Conservation (phyloP, 2,113 vertebrate species). For the Copsychus sechellarum region DNA sequence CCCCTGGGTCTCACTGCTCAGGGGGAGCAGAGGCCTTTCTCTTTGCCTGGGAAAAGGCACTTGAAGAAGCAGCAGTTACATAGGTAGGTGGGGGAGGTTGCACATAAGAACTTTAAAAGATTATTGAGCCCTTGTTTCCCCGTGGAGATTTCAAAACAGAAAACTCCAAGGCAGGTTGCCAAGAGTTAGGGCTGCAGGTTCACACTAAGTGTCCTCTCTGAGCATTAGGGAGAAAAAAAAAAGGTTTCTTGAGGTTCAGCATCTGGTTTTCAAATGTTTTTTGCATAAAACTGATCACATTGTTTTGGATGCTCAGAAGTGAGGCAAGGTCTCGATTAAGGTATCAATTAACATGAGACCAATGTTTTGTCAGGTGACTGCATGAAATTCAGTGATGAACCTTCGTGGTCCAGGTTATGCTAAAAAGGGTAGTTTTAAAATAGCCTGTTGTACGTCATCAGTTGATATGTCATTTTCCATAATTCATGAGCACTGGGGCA, state of each 20-base stretch:
- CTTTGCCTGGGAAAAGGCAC: background rate
- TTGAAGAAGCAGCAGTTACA: background rate
- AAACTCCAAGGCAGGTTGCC: background rate
- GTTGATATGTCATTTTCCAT: slow-evolving; percentile 58
- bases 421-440: slow-evolving; percentile 27
- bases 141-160: background rate
- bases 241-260: background rate
- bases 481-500: slow-evolving; percentile 56
- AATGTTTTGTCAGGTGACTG: background rate
- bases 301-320: background rate
- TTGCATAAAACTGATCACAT: background rate
- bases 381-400: background rate
- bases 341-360: background rate
- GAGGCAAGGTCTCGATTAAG: background rate
- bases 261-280: background rate
- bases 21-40: background rate
- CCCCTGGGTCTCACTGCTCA: background rate
- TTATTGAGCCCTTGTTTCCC: background rate
- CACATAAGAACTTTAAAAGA: background rate
- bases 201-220: background rate
- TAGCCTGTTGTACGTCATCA: slow-evolving; percentile 18
- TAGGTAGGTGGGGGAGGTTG: background rate
- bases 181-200: background rate
- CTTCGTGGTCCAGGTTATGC: background rate
- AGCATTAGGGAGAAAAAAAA: background rate